Percentiles rank a stretch among this genome's conserved stretches.
phyloP scores from a whole-genome alignment of 2,888 invertebrate species.

The Epinotia demarniana region DNA sequence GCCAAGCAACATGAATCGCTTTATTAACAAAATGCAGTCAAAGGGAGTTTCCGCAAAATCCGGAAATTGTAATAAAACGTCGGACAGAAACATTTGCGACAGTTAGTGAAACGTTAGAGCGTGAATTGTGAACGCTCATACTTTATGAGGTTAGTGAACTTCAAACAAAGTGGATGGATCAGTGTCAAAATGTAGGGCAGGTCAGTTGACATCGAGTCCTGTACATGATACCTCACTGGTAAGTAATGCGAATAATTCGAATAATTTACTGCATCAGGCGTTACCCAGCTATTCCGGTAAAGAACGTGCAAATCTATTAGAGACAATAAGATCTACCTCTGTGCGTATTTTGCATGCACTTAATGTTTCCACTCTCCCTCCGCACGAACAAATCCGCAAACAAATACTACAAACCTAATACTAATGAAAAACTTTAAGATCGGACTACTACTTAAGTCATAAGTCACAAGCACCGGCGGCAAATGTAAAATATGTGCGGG shows the following conservation, averaged over 20 bases:
- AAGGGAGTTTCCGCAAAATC: conserved; percentile 24
- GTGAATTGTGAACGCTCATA: conserved; percentile 12
- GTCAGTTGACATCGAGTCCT: neutral
- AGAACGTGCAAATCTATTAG: too few relatives aligned
- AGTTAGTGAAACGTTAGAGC: neutral
- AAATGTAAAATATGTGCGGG: conserved; percentile 20
- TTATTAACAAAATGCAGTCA: conserved; percentile 17
- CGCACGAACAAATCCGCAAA: too few relatives aligned
- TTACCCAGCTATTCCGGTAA: too few relatives aligned
- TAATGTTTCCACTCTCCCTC: too few relatives aligned
- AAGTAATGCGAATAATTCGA: too few relatives aligned
- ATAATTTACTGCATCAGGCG: too few relatives aligned
- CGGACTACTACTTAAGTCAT: neutral
- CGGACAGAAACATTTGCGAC: conserved; percentile 12
- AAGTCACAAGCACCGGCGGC: conserved; percentile 8
- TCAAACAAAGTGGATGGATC: neutral
- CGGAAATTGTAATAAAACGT: conserved; percentile 31
- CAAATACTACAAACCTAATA: too few relatives aligned
- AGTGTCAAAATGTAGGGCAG: neutral
- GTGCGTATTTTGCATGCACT: too few relatives aligned
- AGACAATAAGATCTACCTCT: too few relatives aligned
- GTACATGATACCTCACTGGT: too few relatives aligned
- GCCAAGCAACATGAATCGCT: conserved; percentile 13
- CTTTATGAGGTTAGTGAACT: conserved; percentile 13
- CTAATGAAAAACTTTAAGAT: neutral